Base-by-base conservation (phyloP, 2,888 invertebrate species). In the Zygogramma bicolorata region DNA sequence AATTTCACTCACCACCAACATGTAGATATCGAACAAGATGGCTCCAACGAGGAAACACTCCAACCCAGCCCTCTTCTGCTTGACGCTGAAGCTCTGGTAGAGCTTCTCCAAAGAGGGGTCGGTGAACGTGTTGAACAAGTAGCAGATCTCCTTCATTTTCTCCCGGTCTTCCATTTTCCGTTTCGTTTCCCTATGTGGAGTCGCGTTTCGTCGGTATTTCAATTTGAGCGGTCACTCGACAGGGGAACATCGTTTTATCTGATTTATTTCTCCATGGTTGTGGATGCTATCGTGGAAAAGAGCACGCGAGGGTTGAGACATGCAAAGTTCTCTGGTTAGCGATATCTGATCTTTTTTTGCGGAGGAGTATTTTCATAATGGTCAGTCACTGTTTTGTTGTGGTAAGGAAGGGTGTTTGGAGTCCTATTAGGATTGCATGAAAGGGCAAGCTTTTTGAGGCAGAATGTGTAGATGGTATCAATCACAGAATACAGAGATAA, bases 61-160 rank as follows among this genome's bases (percentile, higher is more conserved):
- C 53, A 94, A 87, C 34, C 93, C 93, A 59, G 91, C 90, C 60
- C 93, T 89, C 81, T 93, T 91, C 84, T 93, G 93, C 81, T 93
- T 92, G 58, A 92, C 89, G 81, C 92, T 92, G 85, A 93, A 94
- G 74, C 91, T 91, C 78, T 92, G 92, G 84, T 93, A 94, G 4
- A 94, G 88, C 80, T 90, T 90, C 83, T 94, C 93, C 76, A 93
- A 88, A 63, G 92, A 90, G 7, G 90, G 88, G 81, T 91, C 92
- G 38, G 90, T 88, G 84, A 92, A 92, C 57, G 89, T 89, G 65
- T 89, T 86, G 71, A 84, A 83, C 34, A 83, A 60, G 42, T 77
- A 82, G 67, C 83, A 83, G 29, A 76, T 76, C 62, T 80, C 79
- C 71, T 81, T 80, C 83, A 85, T 85, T 78, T 84, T 85, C 40